A percentile compares a stretch with the other conserved stretches of the same genome.
Evolutionary conservation across 1,140 invertebrate species (phyloP).

Genomic region (Chrysomallon squamiferum): DNA sequence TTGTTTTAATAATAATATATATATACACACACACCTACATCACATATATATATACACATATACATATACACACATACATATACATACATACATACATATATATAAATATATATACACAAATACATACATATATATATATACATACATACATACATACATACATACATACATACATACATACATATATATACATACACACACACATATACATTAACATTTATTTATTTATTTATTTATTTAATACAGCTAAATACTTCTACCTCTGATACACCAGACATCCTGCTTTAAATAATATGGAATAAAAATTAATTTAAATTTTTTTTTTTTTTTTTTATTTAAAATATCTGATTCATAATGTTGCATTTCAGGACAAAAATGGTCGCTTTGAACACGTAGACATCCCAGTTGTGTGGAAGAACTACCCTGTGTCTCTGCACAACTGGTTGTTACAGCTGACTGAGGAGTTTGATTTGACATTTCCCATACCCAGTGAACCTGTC

Average conservation of each 20-base stretch:
- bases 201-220: no score
- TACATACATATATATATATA: neutral
- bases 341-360: no score
- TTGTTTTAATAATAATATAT: neutral
- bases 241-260: no score
- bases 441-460: conserved; percentile 61
- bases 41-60: neutral
- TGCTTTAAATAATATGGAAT: no score
- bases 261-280: no score
- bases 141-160: neutral
- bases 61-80: neutral
- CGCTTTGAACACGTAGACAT: conserved; percentile 52
- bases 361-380: conserved; percentile 44
- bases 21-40: neutral
- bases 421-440: conserved; percentile 45
- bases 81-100: neutral
- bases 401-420: conserved; percentile 50
- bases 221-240: no score
- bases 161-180: neutral
- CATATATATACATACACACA: neutral
- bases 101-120: neutral
- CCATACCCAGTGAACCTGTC: conserved; percentile 44
- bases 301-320: no score
- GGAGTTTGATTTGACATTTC: conserved; percentile 62
- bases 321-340: no score